Percentiles rank a stretch among this genome's conserved stretches.
phyloP scores from a whole-genome alignment of 23 tunicate species.

The Trididemnum nubilum region DNA sequence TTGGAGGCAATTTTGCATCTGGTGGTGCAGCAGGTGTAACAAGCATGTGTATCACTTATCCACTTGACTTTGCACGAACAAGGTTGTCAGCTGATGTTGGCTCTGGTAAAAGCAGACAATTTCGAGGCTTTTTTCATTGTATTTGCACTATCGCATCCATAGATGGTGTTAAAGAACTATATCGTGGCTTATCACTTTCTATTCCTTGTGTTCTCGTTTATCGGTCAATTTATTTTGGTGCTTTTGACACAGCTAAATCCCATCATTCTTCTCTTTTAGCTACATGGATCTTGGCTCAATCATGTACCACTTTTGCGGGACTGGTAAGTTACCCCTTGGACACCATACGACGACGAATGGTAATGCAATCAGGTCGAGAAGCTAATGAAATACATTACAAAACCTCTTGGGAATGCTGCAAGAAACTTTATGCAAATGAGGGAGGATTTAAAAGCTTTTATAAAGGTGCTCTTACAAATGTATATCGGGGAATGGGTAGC shows the following conservation, averaged over 20 bases:
- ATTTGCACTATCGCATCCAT: conserved; percentile 26
- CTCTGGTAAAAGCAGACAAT: conserved; percentile 46
- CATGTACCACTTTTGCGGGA: conserved; percentile 70
- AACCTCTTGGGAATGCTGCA: conserved; percentile 38
- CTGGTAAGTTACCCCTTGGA: conserved; percentile 76
- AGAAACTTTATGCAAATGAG: conserved; percentile 42
- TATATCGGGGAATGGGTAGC: conserved; percentile 77
- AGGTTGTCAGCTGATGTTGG: conserved; percentile 73
- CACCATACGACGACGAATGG: conserved; percentile 72
- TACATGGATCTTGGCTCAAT: conserved; percentile 56
- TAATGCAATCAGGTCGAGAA: conserved; percentile 76
- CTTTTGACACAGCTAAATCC: conserved; percentile 67
- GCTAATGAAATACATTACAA: conserved; percentile 32
- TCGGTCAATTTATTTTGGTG: conserved; percentile 74
- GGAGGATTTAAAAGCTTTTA: conserved; percentile 68
- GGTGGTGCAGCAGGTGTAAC: conserved; percentile 97
- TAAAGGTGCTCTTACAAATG: conserved; percentile 74
- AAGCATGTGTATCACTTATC: conserved; percentile 84
- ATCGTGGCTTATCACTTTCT: conserved; percentile 60
- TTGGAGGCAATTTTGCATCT: conserved; percentile 61
- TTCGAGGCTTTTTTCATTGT: conserved; percentile 50
- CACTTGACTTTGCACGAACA: conserved; percentile 95
- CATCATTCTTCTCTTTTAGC: conserved; percentile 16
- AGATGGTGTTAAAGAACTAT: conserved; percentile 39
- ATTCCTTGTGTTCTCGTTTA: conserved; percentile 63